These are phyloP conservation scores for Anser brachyrhynchus DNA, from an alignment of 2,113 vertebrate genomes.

Conservation along the genomic window DNA sequence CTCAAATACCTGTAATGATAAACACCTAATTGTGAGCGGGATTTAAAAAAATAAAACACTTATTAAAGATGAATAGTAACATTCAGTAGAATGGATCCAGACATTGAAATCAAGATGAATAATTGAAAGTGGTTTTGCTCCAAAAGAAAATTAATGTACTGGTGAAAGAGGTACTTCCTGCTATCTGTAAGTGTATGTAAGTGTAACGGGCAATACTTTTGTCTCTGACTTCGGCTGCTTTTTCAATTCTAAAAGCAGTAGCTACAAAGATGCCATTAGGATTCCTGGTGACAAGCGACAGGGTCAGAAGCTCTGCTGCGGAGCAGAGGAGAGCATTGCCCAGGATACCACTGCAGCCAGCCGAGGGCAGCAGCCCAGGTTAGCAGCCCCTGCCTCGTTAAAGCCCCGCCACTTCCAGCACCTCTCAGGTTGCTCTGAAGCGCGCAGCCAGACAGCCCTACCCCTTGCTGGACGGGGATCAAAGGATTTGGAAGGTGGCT, in stretches of 20 bases:
- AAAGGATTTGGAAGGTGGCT: slow-evolving; percentile 60
- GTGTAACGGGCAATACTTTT: neutral
- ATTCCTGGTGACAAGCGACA: neutral
- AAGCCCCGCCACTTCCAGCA: neutral
- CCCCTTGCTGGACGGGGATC: slow-evolving; percentile 44
- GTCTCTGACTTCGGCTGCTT: neutral
- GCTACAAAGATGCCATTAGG: neutral
- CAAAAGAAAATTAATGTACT: neutral
- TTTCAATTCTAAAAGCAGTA: slow-evolving; percentile 11
- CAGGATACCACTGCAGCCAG: neutral
- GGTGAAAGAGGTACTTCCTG: neutral
- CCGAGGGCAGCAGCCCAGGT: neutral
- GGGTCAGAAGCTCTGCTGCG: neutral
- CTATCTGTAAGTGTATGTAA: neutral
- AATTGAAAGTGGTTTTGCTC: neutral
- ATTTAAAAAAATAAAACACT: neutral
- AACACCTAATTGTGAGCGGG: neutral
- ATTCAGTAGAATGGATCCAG: neutral
- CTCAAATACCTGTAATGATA: neutral
- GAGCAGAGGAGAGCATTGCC: neutral
- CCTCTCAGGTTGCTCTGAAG: slow-evolving; percentile 19
- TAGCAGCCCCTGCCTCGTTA: neutral
- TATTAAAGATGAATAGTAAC: neutral
- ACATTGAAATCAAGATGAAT: neutral
- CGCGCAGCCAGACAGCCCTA: neutral